Evolutionary conservation across 2,888 invertebrate species (phyloP), one percentile per base, ranked within the genome.

Genomic region (Linnaemya vulpina): DNA sequence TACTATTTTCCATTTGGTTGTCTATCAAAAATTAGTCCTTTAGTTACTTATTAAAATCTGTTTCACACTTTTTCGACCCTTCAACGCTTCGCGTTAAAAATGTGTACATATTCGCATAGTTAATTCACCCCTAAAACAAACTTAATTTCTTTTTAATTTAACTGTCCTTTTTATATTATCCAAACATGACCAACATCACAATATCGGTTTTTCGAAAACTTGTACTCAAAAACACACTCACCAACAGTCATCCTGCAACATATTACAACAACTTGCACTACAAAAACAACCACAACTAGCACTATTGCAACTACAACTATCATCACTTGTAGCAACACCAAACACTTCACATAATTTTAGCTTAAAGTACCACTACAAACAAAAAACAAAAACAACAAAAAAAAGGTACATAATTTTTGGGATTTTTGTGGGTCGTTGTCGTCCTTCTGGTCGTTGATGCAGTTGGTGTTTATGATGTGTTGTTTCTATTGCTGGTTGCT

Each of bases 321-420:
- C 65, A 51, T 71, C 76, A 65, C 76, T 76, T 82, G 75, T 82
- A 82, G 63, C 76, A 82, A 76, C 82, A 82, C 63, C 67, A 76
- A 82, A 70, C 70, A 82, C 85, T 85, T 82, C 85, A 82, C 85
- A 85, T 85, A 82, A 82, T 85, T 85, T 85, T 67, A 71, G 82
- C 85, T 85, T 82, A 85, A 79, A 85, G 70, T 63, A 51, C 74
- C 70, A 85, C 79, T 82, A n/a, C n/a, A 5, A 38, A 58, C 20
- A 43, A 70, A 63, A 62, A 78, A 77, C n/a, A n/a, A n/a, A n/a
- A n/a, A 35, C 43, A 35, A 55, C 17, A 43, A 70, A 63, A 62
- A 78, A 77, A 62, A 20, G 74, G 46, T 75, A 82, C 78, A 85
- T 82, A 85, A 85, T 85, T 85, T 85, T 85, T 75, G 30, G 85